phyloP scores from a whole-genome alignment of 2,113 vertebrate genomes.

The Ranitomeya imitator region DNA sequence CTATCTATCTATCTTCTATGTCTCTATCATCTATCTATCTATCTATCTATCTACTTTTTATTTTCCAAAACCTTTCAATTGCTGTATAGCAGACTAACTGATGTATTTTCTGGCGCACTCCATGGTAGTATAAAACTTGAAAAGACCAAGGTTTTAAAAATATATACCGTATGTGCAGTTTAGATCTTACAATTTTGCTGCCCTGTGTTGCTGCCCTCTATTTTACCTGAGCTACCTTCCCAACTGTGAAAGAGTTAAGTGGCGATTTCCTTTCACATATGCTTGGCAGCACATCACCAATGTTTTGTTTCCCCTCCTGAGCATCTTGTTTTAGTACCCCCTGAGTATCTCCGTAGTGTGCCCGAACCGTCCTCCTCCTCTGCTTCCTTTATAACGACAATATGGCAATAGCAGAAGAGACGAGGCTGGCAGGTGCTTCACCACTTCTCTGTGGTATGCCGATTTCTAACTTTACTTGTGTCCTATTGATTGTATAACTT shows the following conservation, averaged over 20 bases:
- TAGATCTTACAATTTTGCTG: neutral
- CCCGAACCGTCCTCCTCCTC: constrained; percentile 34
- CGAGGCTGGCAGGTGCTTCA: constrained; percentile 43
- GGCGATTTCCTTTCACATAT: constrained; percentile 46
- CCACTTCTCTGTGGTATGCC: constrained; percentile 49
- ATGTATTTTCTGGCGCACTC: neutral
- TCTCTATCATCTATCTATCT: too few relatives aligned
- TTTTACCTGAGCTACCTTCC: neutral
- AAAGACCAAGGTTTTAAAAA: neutral
- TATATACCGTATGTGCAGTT: neutral
- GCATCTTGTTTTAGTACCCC: constrained; percentile 54
- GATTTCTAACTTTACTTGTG: constrained; percentile 15
- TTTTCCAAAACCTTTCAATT: neutral
- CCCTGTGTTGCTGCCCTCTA: neutral
- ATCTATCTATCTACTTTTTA: too few relatives aligned
- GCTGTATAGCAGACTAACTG: neutral
- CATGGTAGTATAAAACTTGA: neutral
- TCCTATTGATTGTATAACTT: constrained; percentile 33
- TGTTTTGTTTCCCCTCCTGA: constrained; percentile 41
- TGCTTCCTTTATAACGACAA: constrained; percentile 45
- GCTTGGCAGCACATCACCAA: constrained; percentile 52
- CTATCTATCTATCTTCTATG: too few relatives aligned
- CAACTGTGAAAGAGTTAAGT: constrained; percentile 54
- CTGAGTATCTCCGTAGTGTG: constrained; percentile 56
- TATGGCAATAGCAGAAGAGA: constrained; percentile 41